Conservation (phyloP, 2,797 vertebrate genomes). For the Scyliorhinus canicula region DNA sequence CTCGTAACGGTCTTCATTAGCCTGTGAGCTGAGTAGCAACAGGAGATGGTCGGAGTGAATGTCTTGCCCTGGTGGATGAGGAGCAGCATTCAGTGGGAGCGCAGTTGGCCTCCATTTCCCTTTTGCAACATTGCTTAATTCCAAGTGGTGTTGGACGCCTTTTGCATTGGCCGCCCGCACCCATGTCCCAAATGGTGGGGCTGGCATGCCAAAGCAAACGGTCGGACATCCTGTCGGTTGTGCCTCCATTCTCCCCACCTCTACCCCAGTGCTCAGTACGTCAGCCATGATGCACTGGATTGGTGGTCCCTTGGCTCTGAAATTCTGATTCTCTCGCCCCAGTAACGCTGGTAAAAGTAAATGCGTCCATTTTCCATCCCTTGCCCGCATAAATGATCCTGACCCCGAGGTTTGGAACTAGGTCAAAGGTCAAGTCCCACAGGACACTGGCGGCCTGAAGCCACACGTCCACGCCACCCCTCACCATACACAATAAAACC, state of each 20-base stretch:
- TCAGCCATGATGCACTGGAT: not conserved
- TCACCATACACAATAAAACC: not conserved
- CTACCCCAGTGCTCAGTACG: not conserved
- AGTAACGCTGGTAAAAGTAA: not conserved
- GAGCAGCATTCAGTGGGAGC: not conserved
- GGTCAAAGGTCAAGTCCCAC: not conserved
- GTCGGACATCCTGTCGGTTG: not conserved
- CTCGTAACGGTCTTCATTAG: not conserved
- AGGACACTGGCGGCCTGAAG: not conserved
- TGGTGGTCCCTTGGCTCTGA: not conserved
- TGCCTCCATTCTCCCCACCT: not conserved
- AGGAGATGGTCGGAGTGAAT: not conserved
- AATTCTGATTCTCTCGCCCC: not conserved
- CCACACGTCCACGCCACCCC: not conserved
- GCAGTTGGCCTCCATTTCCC: not conserved
- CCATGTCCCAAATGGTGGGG: not conserved
- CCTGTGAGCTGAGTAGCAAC: not conserved
- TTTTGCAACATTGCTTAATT: not conserved
- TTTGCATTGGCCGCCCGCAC: not conserved
- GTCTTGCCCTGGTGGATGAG: not conserved
- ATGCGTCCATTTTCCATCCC: not conserved
- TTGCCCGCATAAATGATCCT: not conserved
- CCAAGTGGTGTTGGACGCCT: not conserved
- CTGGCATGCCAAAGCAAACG: not conserved
- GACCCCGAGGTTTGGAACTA: not conserved